phyloP scores from a whole-genome alignment of 2,113 vertebrate genomes.

The Notarius quadriscutis region DNA sequence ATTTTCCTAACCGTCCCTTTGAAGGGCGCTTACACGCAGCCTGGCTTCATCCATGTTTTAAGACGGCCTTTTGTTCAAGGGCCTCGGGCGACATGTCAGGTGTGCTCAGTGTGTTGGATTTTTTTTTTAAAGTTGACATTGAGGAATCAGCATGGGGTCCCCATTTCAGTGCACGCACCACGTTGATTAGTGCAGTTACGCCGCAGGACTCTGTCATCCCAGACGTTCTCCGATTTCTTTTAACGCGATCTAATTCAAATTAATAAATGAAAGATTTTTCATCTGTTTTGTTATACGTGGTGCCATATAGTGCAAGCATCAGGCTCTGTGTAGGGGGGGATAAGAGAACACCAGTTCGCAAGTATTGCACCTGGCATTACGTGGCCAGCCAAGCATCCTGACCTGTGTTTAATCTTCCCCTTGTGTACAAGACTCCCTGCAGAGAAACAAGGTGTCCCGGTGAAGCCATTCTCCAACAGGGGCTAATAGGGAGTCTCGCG shows the following conservation, averaged over 20 bases:
- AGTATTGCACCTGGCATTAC: slow-evolving; percentile 44
- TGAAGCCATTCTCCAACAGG: slow-evolving; percentile 30
- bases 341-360: slow-evolving; percentile 15
- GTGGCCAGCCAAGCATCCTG: slow-evolving; percentile 47
- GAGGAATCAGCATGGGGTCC: slow-evolving; percentile 39
- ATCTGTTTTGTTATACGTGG: not conserved
- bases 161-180: slow-evolving; percentile 6
- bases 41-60: slow-evolving; percentile 75
- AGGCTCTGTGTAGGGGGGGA: not conserved
- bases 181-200: slow-evolving; percentile 1
- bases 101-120: slow-evolving; percentile 55
- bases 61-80: slow-evolving; percentile 67
- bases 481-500: slow-evolving; percentile 36
- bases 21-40: slow-evolving; percentile 48
- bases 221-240: not conserved
- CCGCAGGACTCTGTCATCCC: not conserved
- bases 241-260: not conserved
- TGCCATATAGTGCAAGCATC: not conserved
- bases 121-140: slow-evolving; percentile 31
- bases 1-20: slow-evolving; percentile 48
- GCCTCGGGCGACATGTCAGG: slow-evolving; percentile 69
- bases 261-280: not conserved
- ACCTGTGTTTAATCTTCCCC: slow-evolving; percentile 56
- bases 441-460: slow-evolving; percentile 38
- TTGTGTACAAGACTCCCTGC: slow-evolving; percentile 46